Evolutionary conservation across 2,888 invertebrate genomes (phyloP), one percentile per base, ranked within the genome.

Genomic region (Peribatodes rhomboidaria): DNA sequence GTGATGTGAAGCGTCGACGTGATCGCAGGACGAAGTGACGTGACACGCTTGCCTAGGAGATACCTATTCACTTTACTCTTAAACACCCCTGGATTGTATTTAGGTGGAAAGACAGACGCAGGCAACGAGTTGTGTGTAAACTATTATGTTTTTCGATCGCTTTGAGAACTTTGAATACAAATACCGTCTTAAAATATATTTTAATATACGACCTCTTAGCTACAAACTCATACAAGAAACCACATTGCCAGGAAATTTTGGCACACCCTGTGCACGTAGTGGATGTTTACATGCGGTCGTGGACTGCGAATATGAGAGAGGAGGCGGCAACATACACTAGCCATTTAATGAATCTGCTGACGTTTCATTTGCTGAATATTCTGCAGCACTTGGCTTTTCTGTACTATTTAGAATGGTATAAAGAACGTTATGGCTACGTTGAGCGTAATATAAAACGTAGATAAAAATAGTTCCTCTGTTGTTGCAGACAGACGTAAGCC

Each of bases 261-360:
- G 39, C 35, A 49, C 60, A 60, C 16, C 35, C 63, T 60, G 54
- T 64, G 44, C 27, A 39, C 46, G 37, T 41, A 49, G 50, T 33
- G 50, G 55, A 52, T 52, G 61, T 57, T 65, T 61, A 53, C 61
- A 61, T 52, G 53, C 61, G 61, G 59, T 55, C 31, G 52, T 42
- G 61, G 16, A 41, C 46, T 35, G 46, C 16, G 55, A 46, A 64
- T 57, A 61, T 57, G 61, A 61, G 65, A 37, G 44, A 41, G 54
- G 37, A 33, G 49, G 55, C 18, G 20, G 27, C 39, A 47, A 35
- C 52, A 46, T 65, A 61, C n/a, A 37, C 56, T 55, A 56, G 39
- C 20, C 22, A 49, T 65, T 60, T 65, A 55, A 65, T 60, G 64
- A 59, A 59, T 55, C 52, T 39, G 57, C 52, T 58, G 53, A 57